Evolutionary conservation across 2,797 vertebrate species (phyloP), one percentile per base, ranked within the genome.

Genomic region (Anolis apletophallus): DNA sequence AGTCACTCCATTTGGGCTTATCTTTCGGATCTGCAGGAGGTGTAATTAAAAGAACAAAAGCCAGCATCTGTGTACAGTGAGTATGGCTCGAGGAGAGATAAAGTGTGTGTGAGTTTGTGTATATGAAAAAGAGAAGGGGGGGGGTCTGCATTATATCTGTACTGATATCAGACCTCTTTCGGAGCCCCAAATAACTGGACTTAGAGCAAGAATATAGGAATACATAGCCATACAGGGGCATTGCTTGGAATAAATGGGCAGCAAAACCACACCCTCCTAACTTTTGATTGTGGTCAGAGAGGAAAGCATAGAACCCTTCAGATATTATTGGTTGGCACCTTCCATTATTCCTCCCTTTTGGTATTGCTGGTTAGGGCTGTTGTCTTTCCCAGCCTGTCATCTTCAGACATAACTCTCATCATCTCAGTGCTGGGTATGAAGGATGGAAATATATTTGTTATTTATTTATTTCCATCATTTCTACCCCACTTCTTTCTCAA

Each of bases 1-100:
- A 92, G 87, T 89, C 86, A 83, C 93, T 95, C 92, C 90, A 77
- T 91, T 95, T 93, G 94, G 93, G 90, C 89, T 94, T 92, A 91
- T 95, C 91, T 93, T 91, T 94, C 88, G 81, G 89, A 57, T 90
- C 93, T 88, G 87, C 90, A 32, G 84, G 91, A 91, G 91, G 91
- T 61, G 88, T 93, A 93, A 95, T 93, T 94, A 91, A 95, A 94
- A 90, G 89, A 89, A 90, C 81, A 83, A 54, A 93, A 78, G 86
- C 1, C 2, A 85, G 90, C 87, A 9, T 6, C 92, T 55, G 3
- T 36, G 14, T 17, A 36, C 55, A 0, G 29, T 1, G 86, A 13
- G 29, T 12, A 78, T 84, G 85, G 83, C 82, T 52, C 23, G n/a
- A 78, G 79, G 87, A 34, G 74, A 23, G 67, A 40, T 40, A n/a